Evolutionary conservation across 2,888 invertebrate species (phyloP), one percentile per base, ranked within the genome.

Genomic region (Platycnemis pennipes): DNA sequence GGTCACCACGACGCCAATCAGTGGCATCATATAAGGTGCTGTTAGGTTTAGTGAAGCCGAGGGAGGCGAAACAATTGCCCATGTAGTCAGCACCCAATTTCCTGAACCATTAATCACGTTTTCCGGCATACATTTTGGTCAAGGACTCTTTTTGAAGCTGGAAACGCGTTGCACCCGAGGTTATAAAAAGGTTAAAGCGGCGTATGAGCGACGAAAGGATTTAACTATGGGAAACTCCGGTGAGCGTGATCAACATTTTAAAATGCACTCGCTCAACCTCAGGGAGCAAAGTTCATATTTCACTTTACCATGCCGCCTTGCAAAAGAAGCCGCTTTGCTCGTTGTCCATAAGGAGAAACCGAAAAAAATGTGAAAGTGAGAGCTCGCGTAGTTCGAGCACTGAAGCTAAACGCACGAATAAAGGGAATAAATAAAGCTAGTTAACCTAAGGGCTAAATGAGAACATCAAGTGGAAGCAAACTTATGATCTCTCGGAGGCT

Each of bases 231-330:
- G 44, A 56, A 77, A 63, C 56, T 37, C 89, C 42, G 3, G 37
- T 13, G 56, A 56, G 89, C 91, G 91, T 91, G 91, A 91, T 91
- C 63, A 63, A 42, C 63, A 91, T 91, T 91, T 91, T 91, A 91
- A 91, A 45, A 69, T 26, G 63, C 44, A 44, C 91, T 91, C 91
- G 26, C 63, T 42, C 56, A 56, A 56, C 69, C 11, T 46, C 8
- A 45, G 44, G 91, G 91, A 63, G 91, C 91, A 91, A 63, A 91
- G 91, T 63, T 91, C 91, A 91, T 69, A 91, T 44, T 91, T 91
- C 91, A 91, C 91, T 77, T 77, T 77, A 45, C 63, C 44, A 63
- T 63, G 63, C 44, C 91, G 91, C 19, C n/a, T 2, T 44, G 63
- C 91, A 91, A 91, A 91, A 45, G 91, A 63, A 42, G 63, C 91